Base-by-base conservation (phyloP, 2,797 vertebrate genomes). In the Austrolebias charrua region DNA sequence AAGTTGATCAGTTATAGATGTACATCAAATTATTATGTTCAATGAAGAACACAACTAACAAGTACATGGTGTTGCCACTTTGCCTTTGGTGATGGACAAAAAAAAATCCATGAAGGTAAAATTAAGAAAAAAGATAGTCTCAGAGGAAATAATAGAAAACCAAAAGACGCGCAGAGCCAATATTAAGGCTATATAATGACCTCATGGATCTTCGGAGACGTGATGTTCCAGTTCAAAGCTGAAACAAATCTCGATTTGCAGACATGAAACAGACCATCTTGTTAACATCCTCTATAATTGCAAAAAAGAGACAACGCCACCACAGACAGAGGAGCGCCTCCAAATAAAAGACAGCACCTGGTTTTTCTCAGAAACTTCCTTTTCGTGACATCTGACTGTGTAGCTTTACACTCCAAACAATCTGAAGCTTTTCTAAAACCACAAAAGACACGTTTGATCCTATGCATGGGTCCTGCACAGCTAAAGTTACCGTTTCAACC, bases 401-500 rank as follows among this genome's bases (percentile, higher is more conserved):
- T 52, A 76, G 43, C 50, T 73, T 88, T 77, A 75, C 79, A 72
- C 84, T 82, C 44, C 9, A 7, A 68, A 76, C 40, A 46, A 63
- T 58, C 12, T 28, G 63, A 80, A 66, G 75, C 60, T 74, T 76
- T 69, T 75, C 64, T 60, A n/a, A 12, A 65, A 66, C 69, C 77
- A 33, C 76, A 66, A 60, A 73, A 79, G 77, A 84, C 56, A 43
- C 68, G 75, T 77, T 80, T 83, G 86, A 88, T 89, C 78, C 84
- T 62, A 51, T 42, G 71, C 56, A 71, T 65, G 53, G 38, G 70
- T 75, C 67, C 61, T 67, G 49, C 63, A 28, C 70, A 19, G 80
- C 80, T 87, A 67, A 42, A 66, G 79, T 90, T 90, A 88, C 82
- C 63, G 53, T 67, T 79, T 84, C 75, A 90, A 80, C 81, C 80